Percentiles rank a stretch among this genome's conserved stretches.
Conservation (phyloP, 1,140 invertebrate genomes). For the Berghia stephanieae region DNA sequence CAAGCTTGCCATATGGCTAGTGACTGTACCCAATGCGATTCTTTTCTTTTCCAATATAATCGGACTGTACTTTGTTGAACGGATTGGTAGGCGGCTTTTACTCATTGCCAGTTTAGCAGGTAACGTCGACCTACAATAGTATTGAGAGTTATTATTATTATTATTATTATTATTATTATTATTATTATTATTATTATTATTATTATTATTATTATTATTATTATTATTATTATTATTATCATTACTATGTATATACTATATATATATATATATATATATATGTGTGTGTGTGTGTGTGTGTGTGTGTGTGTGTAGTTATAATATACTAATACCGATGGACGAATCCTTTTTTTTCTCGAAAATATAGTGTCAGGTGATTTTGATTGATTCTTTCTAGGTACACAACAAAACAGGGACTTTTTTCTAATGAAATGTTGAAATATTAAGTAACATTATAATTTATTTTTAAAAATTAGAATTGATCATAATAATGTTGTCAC, state of each 20-base stretch:
- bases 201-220: not conserved
- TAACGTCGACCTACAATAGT: conserved; percentile 11
- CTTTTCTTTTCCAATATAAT: conserved; percentile 73
- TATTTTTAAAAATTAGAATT: too few species aligned
- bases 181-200: conserved; percentile 4
- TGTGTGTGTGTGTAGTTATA: too few species aligned
- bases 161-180: too few species aligned
- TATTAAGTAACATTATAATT: too few species aligned
- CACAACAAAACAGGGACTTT: too few species aligned
- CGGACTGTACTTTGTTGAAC: conserved; percentile 73
- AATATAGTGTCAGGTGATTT: too few species aligned
- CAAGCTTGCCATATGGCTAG: conserved; percentile 73
- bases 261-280: not conserved
- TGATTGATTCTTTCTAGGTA: too few species aligned
- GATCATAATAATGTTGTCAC: too few species aligned
- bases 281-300: too few species aligned
- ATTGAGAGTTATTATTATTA: not conserved
- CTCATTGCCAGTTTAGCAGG: conserved; percentile 68
- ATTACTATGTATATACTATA: not conserved
- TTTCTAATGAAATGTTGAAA: too few species aligned
- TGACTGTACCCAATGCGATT: conserved; percentile 69
- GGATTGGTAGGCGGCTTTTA: conserved; percentile 70
- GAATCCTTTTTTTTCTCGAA: too few species aligned
- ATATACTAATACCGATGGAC: too few species aligned
- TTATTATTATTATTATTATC: not conserved